phyloP scores from a whole-genome alignment of 2,113 vertebrate genomes.

The Neolamprologus caudopunctatus region DNA sequence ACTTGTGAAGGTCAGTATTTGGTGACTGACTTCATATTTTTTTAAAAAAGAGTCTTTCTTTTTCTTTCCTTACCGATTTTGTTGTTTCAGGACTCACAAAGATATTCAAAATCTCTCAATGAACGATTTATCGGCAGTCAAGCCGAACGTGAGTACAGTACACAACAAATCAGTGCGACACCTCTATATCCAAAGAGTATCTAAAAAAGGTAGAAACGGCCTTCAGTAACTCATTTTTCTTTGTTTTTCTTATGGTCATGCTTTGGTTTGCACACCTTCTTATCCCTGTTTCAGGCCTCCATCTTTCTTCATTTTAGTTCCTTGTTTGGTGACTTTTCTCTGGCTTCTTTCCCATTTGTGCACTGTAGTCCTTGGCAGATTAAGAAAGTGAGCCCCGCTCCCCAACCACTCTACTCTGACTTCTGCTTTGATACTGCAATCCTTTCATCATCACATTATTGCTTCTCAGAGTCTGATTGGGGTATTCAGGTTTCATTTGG shows the following conservation, averaged over 20 bases:
- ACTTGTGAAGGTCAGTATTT: not conserved
- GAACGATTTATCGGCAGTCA: not conserved
- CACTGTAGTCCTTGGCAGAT: not conserved
- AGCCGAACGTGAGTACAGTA: not conserved
- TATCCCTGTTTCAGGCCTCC: not conserved
- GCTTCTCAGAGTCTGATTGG: conserved; percentile 3
- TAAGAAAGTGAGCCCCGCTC: not conserved
- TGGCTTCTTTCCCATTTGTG: not conserved
- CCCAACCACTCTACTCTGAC: not conserved
- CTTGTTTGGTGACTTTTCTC: not conserved
- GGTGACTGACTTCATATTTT: not conserved
- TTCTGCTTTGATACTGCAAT: conserved; percentile 20
- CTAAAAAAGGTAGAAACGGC: not conserved
- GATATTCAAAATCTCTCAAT: not conserved
- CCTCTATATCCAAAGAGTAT: not conserved
- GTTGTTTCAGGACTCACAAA: not conserved
- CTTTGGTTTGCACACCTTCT: not conserved
- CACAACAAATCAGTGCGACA: not conserved
- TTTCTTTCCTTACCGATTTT: not conserved
- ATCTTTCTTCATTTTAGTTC: not conserved
- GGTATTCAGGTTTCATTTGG: not conserved
- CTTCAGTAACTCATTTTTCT: not conserved
- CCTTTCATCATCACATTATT: conserved; percentile 17
- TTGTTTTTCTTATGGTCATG: not conserved
- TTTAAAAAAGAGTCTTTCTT: not conserved